phyloP scores from a whole-genome alignment of 2,113 vertebrate species.

The Oxyura jamaicensis region DNA sequence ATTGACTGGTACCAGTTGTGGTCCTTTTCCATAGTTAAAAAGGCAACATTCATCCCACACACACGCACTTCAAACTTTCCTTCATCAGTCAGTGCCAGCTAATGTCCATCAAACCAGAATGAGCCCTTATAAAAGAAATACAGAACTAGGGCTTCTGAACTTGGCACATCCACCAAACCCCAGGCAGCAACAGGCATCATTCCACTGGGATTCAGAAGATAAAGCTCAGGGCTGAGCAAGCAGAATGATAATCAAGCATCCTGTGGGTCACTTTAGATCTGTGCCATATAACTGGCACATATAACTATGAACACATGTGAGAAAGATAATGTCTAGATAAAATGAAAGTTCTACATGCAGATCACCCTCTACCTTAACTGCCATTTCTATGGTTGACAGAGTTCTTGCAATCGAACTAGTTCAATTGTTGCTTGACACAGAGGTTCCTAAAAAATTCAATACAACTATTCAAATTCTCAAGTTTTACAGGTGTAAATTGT shows the following conservation, averaged over 20 bases:
- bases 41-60: not conserved
- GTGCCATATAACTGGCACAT: not conserved
- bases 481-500: not conserved
- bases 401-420: not conserved
- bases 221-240: not conserved
- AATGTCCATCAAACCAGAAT: not conserved
- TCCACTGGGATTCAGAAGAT: not conserved
- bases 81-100: not conserved
- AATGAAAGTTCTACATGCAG: not conserved
- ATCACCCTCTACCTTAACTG: not conserved
- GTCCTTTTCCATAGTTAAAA: not conserved
- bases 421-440: not conserved
- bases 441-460: not conserved
- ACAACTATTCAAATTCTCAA: not conserved
- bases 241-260: not conserved
- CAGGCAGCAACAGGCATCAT: not conserved
- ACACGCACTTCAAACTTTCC: not conserved
- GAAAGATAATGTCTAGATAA: not conserved
- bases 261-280: not conserved
- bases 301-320: not conserved
- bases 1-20: fast-evolving
- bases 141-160: not conserved
- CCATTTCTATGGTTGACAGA: not conserved
- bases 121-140: not conserved
- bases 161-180: not conserved